Evolutionary conservation across 2,888 invertebrate species (phyloP).

Genomic region (Calliopum simillimum): DNA sequence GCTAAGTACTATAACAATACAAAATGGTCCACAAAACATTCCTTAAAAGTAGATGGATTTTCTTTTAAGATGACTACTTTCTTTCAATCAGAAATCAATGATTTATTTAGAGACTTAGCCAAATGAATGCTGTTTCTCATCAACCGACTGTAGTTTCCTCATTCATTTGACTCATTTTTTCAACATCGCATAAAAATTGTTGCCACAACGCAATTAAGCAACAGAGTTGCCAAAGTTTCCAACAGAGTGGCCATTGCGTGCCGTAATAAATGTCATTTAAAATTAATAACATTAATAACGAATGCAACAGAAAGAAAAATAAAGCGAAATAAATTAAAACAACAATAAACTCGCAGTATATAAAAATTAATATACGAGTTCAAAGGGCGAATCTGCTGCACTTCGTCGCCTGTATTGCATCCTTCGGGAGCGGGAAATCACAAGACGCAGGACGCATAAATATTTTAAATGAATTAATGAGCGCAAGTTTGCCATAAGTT

Average conservation of each 20-base stretch:
- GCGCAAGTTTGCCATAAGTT: constrained; percentile 25
- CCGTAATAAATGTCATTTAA: constrained; percentile 51
- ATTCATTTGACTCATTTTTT: not conserved
- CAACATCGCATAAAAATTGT: constrained; percentile 34
- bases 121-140: too few relatives aligned
- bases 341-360: constrained; percentile 1
- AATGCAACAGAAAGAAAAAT: constrained; percentile 16
- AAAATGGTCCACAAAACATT: too few relatives aligned
- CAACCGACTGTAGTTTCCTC: too few relatives aligned
- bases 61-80: too few relatives aligned
- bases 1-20: too few relatives aligned
- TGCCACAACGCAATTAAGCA: constrained; percentile 47
- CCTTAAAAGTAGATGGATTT: too few relatives aligned
- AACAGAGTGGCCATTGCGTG: constrained; percentile 29
- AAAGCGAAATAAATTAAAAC: constrained; percentile 23
- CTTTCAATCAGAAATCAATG: too few relatives aligned
- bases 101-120: too few relatives aligned
- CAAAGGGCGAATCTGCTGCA: constrained; percentile 22
- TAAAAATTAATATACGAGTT: constrained; percentile 1
- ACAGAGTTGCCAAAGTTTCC: constrained; percentile 25
- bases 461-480: constrained; percentile 36
- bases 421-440: not conserved
- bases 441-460: constrained; percentile 21
- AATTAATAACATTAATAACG: constrained; percentile 49
- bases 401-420: not conserved